Conservation (phyloP, 2,888 invertebrate genomes). For the Anorthoa munda region DNA sequence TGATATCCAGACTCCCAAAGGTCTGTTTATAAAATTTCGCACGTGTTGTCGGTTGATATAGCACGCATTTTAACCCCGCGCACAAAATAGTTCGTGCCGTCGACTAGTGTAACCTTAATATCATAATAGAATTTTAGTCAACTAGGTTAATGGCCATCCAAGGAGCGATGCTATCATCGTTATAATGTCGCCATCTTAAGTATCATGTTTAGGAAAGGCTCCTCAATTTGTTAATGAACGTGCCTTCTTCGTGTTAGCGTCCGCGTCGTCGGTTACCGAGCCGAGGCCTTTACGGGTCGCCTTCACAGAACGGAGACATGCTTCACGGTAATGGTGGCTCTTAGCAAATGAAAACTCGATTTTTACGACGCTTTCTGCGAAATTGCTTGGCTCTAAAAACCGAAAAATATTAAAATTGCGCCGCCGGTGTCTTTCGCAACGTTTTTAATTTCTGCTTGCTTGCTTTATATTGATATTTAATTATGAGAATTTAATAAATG, state of each 20-base stretch:
- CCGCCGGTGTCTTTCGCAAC: conserved; percentile 49
- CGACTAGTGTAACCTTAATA: too few relatives aligned
- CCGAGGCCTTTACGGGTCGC: conserved; percentile 71
- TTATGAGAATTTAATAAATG: conserved; percentile 50
- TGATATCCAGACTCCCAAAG: too few relatives aligned
- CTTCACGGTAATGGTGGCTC: conserved; percentile 79
- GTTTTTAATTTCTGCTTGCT: conserved; percentile 61
- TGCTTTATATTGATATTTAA: conserved; percentile 60
- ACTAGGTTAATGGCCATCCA: conserved; percentile 49
- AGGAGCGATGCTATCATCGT: conserved; percentile 39
- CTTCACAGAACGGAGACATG: conserved; percentile 78
- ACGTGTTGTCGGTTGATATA: too few relatives aligned
- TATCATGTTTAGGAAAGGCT: conserved; percentile 59
- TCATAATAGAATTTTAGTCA: conserved; percentile 48
- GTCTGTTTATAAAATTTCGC: too few relatives aligned
- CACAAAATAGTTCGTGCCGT: too few relatives aligned
- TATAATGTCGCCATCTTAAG: conserved; percentile 41
- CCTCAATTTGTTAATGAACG: conserved; percentile 68
- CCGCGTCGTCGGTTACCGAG: conserved; percentile 35
- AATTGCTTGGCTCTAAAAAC: conserved; percentile 77
- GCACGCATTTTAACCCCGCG: too few relatives aligned
- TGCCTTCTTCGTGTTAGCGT: conserved; percentile 54
- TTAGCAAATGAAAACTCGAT: conserved; percentile 87
- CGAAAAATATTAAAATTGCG: conserved; percentile 74
- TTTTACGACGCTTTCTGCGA: conserved; percentile 84